Base-by-base conservation (phyloP, 2,113 vertebrate species). In the Mus spicilegus region DNA sequence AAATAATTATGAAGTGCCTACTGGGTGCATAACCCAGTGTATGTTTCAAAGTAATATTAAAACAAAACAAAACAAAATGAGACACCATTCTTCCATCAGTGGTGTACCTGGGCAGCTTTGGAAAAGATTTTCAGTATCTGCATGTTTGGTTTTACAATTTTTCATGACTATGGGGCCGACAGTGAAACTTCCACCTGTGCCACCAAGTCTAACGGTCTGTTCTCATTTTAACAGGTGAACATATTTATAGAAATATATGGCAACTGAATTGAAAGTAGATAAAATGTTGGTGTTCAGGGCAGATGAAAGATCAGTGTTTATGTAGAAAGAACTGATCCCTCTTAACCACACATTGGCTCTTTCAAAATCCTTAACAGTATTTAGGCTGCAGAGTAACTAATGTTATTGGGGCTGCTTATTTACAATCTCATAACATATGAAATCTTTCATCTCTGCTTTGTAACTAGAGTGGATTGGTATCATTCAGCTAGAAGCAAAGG, bases 231-330 rank as follows among this genome's bases (percentile, higher is more conserved):
- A 95, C 3, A 65, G 70, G 61, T 90, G 30, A 58, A 12, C 95
- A 30, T 7, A 28, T 3, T n/a, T 88, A 33, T 67, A 12, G 78
- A 33, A 90, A 86, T 95, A 58, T 69, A 86, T 65, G 77, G 22
- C 61, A 93, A 82, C 87, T 85, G 69, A 97, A 90, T 89, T 84
- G 30, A 80, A 88, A 73, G 56, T 63, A 61, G 12, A 91, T 54
- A 58, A 69, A 26, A 81, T 33, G 0, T 22, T 84, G 16, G 54
- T 58, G 2, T 42, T 7, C 36, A 54, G n/a, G 69, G 51, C 10
- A 70, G 84, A 5, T 8, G 19, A 24, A 28, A 81, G 61, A 61
- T 73, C 0, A 3, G 0, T 26, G 3, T 6, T 24, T 73, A 20
- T 54, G 61, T 77, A 46, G 30, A 85, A 87, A 22, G 22, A 90